phyloP scores from a whole-genome alignment of 2,888 invertebrate species.

The Parasteatoda lunata region DNA sequence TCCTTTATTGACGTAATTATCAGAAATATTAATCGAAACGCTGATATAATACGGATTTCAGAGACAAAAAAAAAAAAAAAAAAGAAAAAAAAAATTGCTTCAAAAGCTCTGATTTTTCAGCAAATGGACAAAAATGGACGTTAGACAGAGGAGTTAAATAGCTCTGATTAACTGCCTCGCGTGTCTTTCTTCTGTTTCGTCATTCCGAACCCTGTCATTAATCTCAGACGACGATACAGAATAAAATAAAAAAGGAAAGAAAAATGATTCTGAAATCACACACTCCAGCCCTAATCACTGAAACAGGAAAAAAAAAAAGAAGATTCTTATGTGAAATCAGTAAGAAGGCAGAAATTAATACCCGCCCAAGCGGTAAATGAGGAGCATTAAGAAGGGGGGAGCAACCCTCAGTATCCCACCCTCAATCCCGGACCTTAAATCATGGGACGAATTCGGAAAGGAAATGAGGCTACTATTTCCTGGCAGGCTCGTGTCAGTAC shows the following conservation, averaged over 20 bases:
- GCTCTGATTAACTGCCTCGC: conserved; percentile 24
- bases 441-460: conserved; percentile 25
- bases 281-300: conserved; percentile 19
- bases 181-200: conserved; percentile 6
- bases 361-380: conserved; percentile 51
- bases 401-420: neutral
- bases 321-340: neutral
- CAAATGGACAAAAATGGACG: neutral
- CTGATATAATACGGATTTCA: too few relatives aligned
- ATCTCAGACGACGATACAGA: conserved; percentile 12
- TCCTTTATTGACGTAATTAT: too few relatives aligned
- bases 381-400: conserved; percentile 36
- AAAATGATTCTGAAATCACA: conserved; percentile 20
- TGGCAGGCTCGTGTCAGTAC: conserved; percentile 15
- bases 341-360: conserved; percentile 40
- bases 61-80: too few relatives aligned
- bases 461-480: conserved; percentile 43
- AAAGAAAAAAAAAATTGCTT: too few relatives aligned
- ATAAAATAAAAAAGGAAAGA: conserved; percentile 31
- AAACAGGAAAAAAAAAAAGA: neutral
- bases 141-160: conserved; percentile 10
- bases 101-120: too few relatives aligned
- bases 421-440: conserved; percentile 17
- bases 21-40: too few relatives aligned
- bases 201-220: conserved; percentile 9